Evolutionary conservation across 2,797 vertebrate genomes (phyloP), one percentile per base, ranked within the genome.

Genomic region (Momotus momota): DNA sequence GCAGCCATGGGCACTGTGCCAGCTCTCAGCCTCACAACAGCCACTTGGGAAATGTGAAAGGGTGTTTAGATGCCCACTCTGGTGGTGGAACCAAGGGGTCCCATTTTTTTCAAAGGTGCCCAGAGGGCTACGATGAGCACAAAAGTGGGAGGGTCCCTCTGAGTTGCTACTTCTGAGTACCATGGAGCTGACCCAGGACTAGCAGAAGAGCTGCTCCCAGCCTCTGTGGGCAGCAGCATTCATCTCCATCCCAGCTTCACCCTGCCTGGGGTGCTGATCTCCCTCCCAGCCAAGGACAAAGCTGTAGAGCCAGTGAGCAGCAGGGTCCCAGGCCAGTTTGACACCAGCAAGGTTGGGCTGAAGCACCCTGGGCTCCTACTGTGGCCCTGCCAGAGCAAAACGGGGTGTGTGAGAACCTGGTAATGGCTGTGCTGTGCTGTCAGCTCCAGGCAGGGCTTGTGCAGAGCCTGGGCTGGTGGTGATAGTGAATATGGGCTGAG

Each of bases 311-410:
- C 72, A 71, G 7, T 2, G 2, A 20, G 61, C 48, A 84, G 43
- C 26, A 40, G 29, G 23, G 23, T 67, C 27, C 26, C 12, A 2
- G 29, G 48, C 20, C 49, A 82, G 41, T 54, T 11, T 51, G n/a
- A 11, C 35, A 22, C 10, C 45, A 67, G 52, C 26, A 67, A 64
- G 12, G 11, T 81, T 38, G 3, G 2, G 31, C 7, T 74, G 46
- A 81, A 48, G 9, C 41, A 52, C 6, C 22, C 21, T 4, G 2
- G 27, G 17, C 26, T 84, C 23, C 29, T 38, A 1, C 65, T 5
- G 1, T 0, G 1, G 52, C 35, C 0, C 0, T 64, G 27, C 48
- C 4, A 1, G 48, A 31, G 29, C 0, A 0, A 55, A 29, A 29
- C 10, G 2, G 21, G 75, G 27, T 46, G 20, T 5, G 3, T 1